Evolutionary conservation across 2,888 invertebrate species (phyloP).

Genomic region (Melikaiella ostensackeni): DNA sequence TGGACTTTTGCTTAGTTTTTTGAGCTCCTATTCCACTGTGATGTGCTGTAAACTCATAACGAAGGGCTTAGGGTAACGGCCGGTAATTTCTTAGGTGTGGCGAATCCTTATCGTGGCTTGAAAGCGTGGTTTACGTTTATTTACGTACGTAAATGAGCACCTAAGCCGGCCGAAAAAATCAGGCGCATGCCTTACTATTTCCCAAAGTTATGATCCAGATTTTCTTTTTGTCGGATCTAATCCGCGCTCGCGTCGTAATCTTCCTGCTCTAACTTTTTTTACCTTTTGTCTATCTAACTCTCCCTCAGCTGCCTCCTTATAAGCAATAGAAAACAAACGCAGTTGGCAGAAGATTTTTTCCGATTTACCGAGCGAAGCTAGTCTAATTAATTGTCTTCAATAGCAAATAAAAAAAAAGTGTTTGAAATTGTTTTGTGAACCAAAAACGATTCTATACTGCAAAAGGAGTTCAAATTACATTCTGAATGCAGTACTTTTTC

Average conservation of each 20-base stretch:
- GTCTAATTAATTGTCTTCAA: conserved; percentile 3
- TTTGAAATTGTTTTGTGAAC: background rate
- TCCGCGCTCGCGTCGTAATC: background rate
- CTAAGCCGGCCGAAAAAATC: conserved; percentile 50
- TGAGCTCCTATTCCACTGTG: no score
- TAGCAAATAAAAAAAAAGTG: background rate
- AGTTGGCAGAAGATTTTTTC: background rate
- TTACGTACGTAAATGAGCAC: conserved; percentile 52
- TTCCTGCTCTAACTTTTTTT: background rate
- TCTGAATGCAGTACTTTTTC: no score
- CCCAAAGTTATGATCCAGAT: conserved; percentile 3
- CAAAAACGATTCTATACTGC: background rate
- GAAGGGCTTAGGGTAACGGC: conserved; percentile 34
- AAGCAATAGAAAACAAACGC: background rate
- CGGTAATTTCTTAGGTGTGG: conserved; percentile 35
- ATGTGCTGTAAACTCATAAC: conserved; percentile 11
- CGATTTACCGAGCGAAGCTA: background rate
- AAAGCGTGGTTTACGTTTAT: conserved; percentile 29
- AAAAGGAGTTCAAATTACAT: no score
- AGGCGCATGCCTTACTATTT: conserved; percentile 46
- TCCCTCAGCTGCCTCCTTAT: background rate
- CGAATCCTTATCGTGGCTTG: conserved; percentile 35
- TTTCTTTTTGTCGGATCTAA: conserved; percentile 10
- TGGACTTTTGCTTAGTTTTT: no score
- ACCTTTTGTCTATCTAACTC: background rate